Base-by-base conservation (phyloP, 2,113 vertebrate species). In the Platysternon megacephalum region DNA sequence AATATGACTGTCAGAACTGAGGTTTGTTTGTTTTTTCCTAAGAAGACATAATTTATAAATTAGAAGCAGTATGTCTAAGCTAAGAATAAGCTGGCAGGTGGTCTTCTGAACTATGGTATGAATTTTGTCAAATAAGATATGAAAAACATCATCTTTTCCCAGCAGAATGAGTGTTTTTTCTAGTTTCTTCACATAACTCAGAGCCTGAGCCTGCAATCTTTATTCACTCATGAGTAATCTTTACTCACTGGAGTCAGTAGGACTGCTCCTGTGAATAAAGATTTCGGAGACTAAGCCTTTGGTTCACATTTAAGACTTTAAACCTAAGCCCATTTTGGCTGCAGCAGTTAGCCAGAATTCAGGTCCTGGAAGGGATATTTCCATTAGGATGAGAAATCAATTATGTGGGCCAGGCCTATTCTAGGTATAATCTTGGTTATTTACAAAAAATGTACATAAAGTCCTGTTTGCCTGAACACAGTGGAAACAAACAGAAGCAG, bases 21-120 rank as follows among this genome's bases (percentile, higher is more conserved):
- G 56, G 44, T n/a, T 0, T 22, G n/a, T 49, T 95, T 88, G n/a
- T 81, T 80, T 96, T 96, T 96, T 90, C 82, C 55, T 93, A 49
- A 72, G 90, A 89, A 55, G 55, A 88, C 94, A 93, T 97, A 82
- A 95, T 98, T 97, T 95, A 96, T 97, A 94, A 97, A 97, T 97
- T 97, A 95, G 97, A 98, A 96, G 93, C 94, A 86, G 39, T 55
- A 16, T 49, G 86, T 97, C 95, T 96, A 85, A 96, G 93, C 42
- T 46, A 93, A 94, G 84, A 96, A 95, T 74, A 96, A 95, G 88
- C 93, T 93, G 91, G 91, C 87, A 79, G 39, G 39, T 90, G 95
- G 91, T 96, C 97, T 96, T 96, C 95, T 97, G 96, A 98, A 97
- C 96, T 87, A 83, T 93, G 94, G 22, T 55, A 92, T 82, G 56